Base-by-base conservation (phyloP, 2,797 vertebrate species). In the Otolemur crassicaudatus region DNA sequence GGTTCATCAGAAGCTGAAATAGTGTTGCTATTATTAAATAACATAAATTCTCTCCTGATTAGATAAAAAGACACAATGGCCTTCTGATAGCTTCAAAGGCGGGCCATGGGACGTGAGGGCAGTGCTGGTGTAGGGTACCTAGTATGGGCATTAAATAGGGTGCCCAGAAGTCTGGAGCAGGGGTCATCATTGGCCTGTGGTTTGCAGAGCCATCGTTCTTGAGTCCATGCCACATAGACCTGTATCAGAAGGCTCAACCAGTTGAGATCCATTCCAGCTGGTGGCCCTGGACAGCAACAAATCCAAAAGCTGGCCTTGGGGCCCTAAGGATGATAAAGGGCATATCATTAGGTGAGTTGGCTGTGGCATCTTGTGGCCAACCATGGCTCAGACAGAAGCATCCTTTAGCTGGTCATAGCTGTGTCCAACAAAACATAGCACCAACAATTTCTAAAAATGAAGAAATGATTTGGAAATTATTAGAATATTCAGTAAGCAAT, bases 1-100 rank as follows among this genome's bases (percentile, higher is more conserved):
- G n/a, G 67, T 63, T 92, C 53, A 63, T 86, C 49, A 81, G 75
- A 90, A 86, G 61, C 34, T 46, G 43, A 90, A 89, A 90, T 63
- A 49, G n/a, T 13, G 5, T 69, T 81, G 49, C 69, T 61, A 40
- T 75, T 86, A 53, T 53, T 53, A 53, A 53, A 53, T 53, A 89
- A 67, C 80, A 56, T 58, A 49, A 53, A 85, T 69, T 82, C 75
- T 96, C 53, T 63, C 60, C 60, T 90, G 81, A 82, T 90, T 90
- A 94, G 75, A 70, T 92, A 77, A 90, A 67, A 81, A 46, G 81
- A 53, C 60, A 20, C 56, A 7, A 79, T 56, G 49, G 31, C 20
- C 60, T 58, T 58, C 63, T 49, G 77, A 73, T 61, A 56, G 69
- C 77, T 91, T 79, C 84, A 29, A 77, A 87, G 43, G 43, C 46